These are phyloP conservation scores for Myxocyprinus asiaticus DNA, from an alignment of 2,113 vertebrate species.

Conservation along the genomic window DNA sequence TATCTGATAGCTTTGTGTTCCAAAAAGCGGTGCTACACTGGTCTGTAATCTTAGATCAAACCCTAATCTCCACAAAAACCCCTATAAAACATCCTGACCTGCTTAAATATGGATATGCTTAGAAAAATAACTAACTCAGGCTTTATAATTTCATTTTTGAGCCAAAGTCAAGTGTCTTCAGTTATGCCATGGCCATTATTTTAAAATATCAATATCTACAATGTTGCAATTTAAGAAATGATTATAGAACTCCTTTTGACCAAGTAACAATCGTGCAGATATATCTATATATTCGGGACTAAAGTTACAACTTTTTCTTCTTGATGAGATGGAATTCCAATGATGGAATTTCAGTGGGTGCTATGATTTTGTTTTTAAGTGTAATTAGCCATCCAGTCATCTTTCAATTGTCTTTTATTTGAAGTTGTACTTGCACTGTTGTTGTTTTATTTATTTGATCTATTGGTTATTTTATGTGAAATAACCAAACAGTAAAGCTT, in stretches of 20 bases:
- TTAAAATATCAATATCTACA: neutral
- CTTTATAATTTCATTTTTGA: neutral
- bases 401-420: conserved; percentile 21
- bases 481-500: conserved; percentile 7
- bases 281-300: neutral
- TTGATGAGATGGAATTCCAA: too few species aligned
- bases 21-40: neutral
- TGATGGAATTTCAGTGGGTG: conserved; percentile 2
- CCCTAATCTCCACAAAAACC: too few species aligned
- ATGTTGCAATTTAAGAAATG: too few species aligned
- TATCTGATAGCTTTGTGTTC: neutral
- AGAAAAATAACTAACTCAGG: conserved; percentile 26
- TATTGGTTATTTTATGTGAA: conserved; percentile 13
- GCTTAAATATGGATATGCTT: neutral
- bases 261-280: neutral
- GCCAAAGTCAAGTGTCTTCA: neutral
- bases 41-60: neutral
- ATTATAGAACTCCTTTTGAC: neutral
- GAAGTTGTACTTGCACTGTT: conserved; percentile 35
- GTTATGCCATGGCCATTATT: neutral
- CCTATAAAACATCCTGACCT: neutral
- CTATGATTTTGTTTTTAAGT: conserved; percentile 16
- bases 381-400: neutral
- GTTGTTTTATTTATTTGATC: conserved; percentile 39
- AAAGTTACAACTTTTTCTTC: neutral